Base-by-base conservation (phyloP, 2,797 vertebrate species). In the Phrynocephalus vlangalii region DNA sequence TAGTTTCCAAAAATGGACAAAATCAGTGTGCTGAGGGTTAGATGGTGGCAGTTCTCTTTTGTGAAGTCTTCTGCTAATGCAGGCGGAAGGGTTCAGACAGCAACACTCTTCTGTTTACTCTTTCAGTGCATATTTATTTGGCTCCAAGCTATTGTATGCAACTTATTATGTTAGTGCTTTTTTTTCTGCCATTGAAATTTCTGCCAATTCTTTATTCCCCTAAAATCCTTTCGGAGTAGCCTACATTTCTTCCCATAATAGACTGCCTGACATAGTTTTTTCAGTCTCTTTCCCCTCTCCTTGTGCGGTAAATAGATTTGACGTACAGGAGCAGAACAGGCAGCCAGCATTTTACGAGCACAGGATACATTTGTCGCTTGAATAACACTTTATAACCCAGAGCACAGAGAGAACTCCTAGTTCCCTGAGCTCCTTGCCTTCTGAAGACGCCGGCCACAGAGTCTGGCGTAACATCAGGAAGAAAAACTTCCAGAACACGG, bases 221-320 rank as follows among this genome's bases (percentile, higher is more conserved):
- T 86, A 33, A 52, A 52, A 79, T 79, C 76, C 48, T 72, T 80
- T 33, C 79, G 38, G 24, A 86, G 33, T 28, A 86, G 33, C 56
- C 48, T 56, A 83, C 9, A 79, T 56, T 86, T 81, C 70, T 76
- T 26, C 38, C 33, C 10, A 44, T 82, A 81, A 73, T 75, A 75
- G 56, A 66, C 73, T 86, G 79, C 10, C 79, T 78, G 81, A 50
- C 78, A 81, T 81, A 63, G 52, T 24, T 22, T 81, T 60, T 50
- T 73, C 56, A 44, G 38, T 81, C 79, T 18, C 18, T 20, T 63
- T 5, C 13, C 60, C 60, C 16, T 5, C 60, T 20, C 60, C 60
- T 63, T 63, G 50, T 73, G 71, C 70, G 75, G 70, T 26, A 82
- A 82, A 66, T 33, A 82, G 33, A 73, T 50, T 30, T 30, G 38